These are phyloP conservation scores for Aleiodes alternator DNA, from an alignment of 2,888 invertebrate species.

Conservation along the genomic window DNA sequence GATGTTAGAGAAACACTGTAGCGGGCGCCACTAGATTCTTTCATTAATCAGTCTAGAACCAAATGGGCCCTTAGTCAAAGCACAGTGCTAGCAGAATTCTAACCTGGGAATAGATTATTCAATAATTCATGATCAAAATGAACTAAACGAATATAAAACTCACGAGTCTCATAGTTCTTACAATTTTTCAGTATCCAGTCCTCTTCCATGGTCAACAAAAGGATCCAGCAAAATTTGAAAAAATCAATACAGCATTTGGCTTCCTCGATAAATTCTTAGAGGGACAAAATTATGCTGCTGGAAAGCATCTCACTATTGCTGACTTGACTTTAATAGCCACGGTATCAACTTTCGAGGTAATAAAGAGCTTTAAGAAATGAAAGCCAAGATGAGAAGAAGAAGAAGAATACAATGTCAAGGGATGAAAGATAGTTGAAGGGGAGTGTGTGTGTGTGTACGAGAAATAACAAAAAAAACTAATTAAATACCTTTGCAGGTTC, in stretches of 20 bases:
- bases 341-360: conserved; percentile 83
- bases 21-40: no score
- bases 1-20: no score
- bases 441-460: no score
- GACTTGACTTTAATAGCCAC: conserved; percentile 84
- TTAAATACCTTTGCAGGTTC: conserved; percentile 62
- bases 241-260: conserved; percentile 82
- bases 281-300: conserved; percentile 83
- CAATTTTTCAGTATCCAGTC: conserved; percentile 71
- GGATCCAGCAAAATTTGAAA: conserved; percentile 82
- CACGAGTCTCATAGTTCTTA: not conserved
- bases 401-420: not conserved
- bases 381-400: conserved; percentile 13
- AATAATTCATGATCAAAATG: no score
- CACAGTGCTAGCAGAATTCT: no score
- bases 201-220: conserved; percentile 71
- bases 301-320: conserved; percentile 85
- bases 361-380: not conserved
- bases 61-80: no score
- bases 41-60: no score
- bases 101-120: no score
- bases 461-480: conserved; percentile 1
- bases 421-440: no score
- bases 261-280: conserved; percentile 85
- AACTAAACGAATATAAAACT: no score